Percentiles rank a stretch among this genome's conserved stretches.
These are phyloP conservation scores for Kryptolebias marmoratus DNA, from an alignment of 2,113 vertebrate genomes.

Conservation along the genomic window DNA sequence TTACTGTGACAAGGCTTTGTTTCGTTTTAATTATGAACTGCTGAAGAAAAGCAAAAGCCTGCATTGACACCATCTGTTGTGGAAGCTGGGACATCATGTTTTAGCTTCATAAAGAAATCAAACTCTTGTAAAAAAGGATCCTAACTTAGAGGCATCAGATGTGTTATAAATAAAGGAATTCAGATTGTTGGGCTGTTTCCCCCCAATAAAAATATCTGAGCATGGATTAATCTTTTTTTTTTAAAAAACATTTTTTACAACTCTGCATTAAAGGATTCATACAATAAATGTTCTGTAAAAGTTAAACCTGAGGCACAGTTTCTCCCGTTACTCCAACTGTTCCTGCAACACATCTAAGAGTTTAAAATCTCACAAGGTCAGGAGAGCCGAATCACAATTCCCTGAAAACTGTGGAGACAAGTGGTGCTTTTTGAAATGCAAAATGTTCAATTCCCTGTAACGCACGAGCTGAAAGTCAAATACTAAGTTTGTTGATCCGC, in stretches of 20 bases:
- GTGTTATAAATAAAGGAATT: background rate
- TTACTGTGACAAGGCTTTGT: background rate
- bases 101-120: background rate
- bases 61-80: conserved; percentile 23
- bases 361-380: conserved; percentile 41
- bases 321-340: conserved; percentile 35
- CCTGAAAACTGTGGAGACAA: conserved; percentile 41
- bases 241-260: background rate
- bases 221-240: conserved; percentile 24
- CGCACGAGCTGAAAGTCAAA: conserved; percentile 57
- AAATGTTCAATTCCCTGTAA: conserved; percentile 63
- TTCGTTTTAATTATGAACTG: conserved; percentile 21
- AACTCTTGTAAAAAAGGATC: background rate
- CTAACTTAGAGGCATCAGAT: background rate
- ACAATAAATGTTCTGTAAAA: background rate
- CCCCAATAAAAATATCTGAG: background rate
- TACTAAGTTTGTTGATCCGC: conserved; percentile 53
- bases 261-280: conserved; percentile 5
- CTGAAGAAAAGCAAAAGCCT: background rate
- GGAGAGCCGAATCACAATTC: conserved; percentile 55
- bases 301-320: conserved; percentile 37
- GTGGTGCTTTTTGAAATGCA: conserved; percentile 69
- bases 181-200: background rate
- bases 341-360: conserved; percentile 44
- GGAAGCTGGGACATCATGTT: background rate